Conservation (phyloP, 1,140 invertebrate genomes). For the Cheumatopsyche charites region DNA sequence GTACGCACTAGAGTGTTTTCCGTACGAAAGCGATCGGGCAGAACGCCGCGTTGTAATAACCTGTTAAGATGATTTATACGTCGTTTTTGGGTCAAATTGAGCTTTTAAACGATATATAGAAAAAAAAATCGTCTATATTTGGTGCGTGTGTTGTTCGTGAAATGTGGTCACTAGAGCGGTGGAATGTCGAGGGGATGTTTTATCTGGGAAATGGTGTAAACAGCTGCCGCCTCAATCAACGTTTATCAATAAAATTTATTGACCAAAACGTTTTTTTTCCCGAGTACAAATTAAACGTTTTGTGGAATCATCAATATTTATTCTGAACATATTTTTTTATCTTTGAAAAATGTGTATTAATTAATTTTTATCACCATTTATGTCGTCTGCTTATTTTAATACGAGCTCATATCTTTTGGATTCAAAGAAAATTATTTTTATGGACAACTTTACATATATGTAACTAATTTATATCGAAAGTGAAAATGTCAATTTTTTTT, state of each 20-base stretch:
- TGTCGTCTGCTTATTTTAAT: background rate
- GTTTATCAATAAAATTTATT: slow-evolving; percentile 13
- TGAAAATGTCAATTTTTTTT: no score
- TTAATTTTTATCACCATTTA: slow-evolving; percentile 1
- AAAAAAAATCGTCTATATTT: background rate
- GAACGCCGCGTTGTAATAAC: slow-evolving; percentile 27
- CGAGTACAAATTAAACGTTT: background rate
- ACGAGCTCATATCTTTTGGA: no score
- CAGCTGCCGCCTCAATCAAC: slow-evolving; percentile 10
- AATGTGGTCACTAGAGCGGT: background rate
- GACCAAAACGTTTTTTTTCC: background rate
- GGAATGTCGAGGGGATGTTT: slow-evolving; percentile 13
- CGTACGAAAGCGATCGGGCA: slow-evolving; percentile 23
- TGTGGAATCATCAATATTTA: background rate
- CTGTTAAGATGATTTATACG: slow-evolving; percentile 34
- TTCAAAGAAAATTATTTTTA: no score
- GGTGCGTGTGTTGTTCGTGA: background rate
- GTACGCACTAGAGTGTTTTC: background rate
- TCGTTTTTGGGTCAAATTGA: slow-evolving; percentile 19
- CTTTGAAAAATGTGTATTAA: background rate
- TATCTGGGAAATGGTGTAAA: slow-evolving; percentile 11
- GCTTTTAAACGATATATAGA: background rate
- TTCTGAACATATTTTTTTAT: background rate
- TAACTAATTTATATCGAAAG: no score
- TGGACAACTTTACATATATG: no score